A percentile compares a stretch with the other conserved stretches of the same genome.
Evolutionary conservation across 2,888 invertebrate genomes (phyloP).

Genomic region (Coleophora deauratella): DNA sequence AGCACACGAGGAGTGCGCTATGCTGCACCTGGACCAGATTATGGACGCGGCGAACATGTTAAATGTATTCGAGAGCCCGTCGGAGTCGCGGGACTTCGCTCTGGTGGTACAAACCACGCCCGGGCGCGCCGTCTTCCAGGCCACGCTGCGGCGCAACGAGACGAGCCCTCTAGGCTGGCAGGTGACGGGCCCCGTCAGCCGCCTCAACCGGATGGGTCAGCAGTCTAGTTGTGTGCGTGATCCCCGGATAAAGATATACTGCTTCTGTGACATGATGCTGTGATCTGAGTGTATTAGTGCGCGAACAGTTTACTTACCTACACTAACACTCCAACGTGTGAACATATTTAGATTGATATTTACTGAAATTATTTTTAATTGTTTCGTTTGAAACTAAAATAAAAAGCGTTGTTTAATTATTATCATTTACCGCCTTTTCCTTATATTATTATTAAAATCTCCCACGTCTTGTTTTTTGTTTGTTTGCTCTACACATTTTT

Average conservation of each 20-base stretch:
- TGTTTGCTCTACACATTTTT: no score
- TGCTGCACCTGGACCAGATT: slow-evolving; percentile 62
- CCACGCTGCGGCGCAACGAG: slow-evolving; percentile 72
- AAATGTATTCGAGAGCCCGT: slow-evolving; percentile 52
- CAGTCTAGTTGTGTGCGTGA: slow-evolving; percentile 85
- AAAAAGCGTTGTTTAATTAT: no score
- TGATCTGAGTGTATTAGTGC: no score
- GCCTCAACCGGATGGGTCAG: slow-evolving; percentile 85
- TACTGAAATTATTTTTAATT: no score
- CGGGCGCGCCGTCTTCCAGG: slow-evolving; percentile 84
- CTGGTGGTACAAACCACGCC: slow-evolving; percentile 78
- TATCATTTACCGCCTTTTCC: no score
- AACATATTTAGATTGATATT: no score
- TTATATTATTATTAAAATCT: no score
- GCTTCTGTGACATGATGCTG: slow-evolving; percentile 74
- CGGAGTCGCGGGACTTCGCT: slow-evolving; percentile 75
- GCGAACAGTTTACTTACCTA: no score
- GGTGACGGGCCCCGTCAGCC: slow-evolving; percentile 81
- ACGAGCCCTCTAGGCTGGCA: slow-evolving; percentile 32
- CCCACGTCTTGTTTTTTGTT: no score
- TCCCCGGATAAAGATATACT: slow-evolving; percentile 83
- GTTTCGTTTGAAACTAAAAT: no score
- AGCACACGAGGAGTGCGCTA: slow-evolving; percentile 77
- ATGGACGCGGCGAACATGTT: slow-evolving; percentile 77
- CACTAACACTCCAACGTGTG: no score